Conservation (phyloP, 2,888 invertebrate genomes). For the Beris morrisii region DNA sequence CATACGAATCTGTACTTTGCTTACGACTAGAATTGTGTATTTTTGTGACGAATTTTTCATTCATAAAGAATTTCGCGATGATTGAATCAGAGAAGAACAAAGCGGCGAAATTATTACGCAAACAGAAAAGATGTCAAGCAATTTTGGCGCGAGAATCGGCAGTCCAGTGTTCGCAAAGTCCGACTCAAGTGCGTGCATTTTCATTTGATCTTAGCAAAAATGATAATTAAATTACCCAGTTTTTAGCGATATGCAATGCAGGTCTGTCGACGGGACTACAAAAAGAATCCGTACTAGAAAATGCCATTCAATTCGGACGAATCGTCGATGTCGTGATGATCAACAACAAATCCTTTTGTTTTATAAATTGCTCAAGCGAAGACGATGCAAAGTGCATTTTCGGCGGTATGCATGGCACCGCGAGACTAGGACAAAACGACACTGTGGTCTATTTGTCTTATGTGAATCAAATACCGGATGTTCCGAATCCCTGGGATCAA, state of each 20-base stretch:
- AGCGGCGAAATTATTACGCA: slow-evolving; percentile 53
- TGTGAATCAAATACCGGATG: slow-evolving; percentile 43
- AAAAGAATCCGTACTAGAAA: slow-evolving; percentile 63
- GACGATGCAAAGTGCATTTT: slow-evolving; percentile 63
- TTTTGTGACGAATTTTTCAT: too few species aligned
- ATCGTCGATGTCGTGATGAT: slow-evolving; percentile 69
- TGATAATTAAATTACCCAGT: slow-evolving; percentile 35
- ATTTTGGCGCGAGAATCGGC: slow-evolving; percentile 56
- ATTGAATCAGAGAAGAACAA: not conserved
- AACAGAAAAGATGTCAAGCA: slow-evolving; percentile 56
- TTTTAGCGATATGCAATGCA: slow-evolving; percentile 74
- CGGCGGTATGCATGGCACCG: slow-evolving; percentile 62
- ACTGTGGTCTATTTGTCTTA: slow-evolving; percentile 66
- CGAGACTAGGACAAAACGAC: slow-evolving; percentile 61
- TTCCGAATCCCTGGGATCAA: slow-evolving; percentile 49
- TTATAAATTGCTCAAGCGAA: slow-evolving; percentile 63
- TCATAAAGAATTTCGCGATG: too few species aligned
- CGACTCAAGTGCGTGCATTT: slow-evolving; percentile 49
- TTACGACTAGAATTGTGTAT: too few species aligned
- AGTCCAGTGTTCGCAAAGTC: slow-evolving; percentile 48
- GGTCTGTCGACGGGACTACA: slow-evolving; percentile 80
- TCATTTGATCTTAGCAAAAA: not conserved
- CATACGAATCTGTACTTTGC: too few species aligned
- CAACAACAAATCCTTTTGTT: slow-evolving; percentile 80
- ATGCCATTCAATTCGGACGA: slow-evolving; percentile 59